phyloP scores from a whole-genome alignment of 2,888 invertebrate genomes.

The Anorthoa munda region DNA sequence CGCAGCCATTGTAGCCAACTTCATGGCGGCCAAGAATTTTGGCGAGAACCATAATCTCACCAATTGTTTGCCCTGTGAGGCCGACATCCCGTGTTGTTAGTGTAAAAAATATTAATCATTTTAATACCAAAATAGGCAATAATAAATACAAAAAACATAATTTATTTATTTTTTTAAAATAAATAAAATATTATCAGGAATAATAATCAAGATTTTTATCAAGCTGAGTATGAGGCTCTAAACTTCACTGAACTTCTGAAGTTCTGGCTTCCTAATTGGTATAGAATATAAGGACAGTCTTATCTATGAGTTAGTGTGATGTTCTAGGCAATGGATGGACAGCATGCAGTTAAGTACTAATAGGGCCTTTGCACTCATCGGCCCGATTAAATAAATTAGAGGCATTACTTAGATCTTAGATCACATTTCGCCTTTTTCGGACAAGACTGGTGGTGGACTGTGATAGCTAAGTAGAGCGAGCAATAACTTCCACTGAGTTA shows the following conservation, averaged over 20 bases:
- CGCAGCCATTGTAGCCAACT: too few relatives aligned
- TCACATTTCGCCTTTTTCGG: conserved; percentile 6
- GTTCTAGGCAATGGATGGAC: background rate
- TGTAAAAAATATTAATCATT: too few relatives aligned
- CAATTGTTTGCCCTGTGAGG: too few relatives aligned
- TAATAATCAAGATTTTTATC: too few relatives aligned
- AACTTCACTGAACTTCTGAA: too few relatives aligned
- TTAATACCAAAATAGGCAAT: too few relatives aligned
- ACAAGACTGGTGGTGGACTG: conserved; percentile 6
- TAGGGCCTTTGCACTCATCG: background rate
- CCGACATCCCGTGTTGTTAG: too few relatives aligned
- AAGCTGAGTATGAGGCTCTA: background rate
- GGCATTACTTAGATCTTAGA: background rate
- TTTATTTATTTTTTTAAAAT: too few relatives aligned
- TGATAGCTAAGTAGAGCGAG: background rate
- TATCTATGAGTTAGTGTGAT: background rate
- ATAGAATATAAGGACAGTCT: background rate
- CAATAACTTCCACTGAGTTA: conserved; percentile 19
- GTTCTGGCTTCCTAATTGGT: background rate
- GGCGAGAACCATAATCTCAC: too few relatives aligned
- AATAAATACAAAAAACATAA: too few relatives aligned
- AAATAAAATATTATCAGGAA: too few relatives aligned
- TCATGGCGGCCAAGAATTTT: too few relatives aligned
- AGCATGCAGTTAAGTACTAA: background rate
- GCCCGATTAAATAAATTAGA: background rate